These are phyloP conservation scores for Coryphaenoides rupestris DNA, from an alignment of 2,113 vertebrate genomes.

Conservation along the genomic window DNA sequence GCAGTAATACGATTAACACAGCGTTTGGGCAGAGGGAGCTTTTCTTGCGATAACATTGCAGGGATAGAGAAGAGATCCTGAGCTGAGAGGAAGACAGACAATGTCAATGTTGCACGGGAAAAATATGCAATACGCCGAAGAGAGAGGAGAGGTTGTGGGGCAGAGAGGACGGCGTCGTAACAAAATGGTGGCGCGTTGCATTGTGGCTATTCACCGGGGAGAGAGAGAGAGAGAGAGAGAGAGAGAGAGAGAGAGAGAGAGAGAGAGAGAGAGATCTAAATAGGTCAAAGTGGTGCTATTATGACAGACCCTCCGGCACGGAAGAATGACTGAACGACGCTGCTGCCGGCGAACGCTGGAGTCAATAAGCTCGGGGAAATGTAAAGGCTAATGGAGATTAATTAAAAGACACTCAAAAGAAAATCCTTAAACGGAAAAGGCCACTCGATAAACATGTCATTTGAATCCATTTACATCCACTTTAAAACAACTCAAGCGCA, in stretches of 20 bases:
- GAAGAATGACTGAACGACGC: slow-evolving; percentile 19
- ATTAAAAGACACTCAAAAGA: slow-evolving; percentile 29
- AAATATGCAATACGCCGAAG: slow-evolving; percentile 35
- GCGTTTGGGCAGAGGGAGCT: slow-evolving; percentile 73
- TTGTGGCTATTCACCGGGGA: too few relatives aligned
- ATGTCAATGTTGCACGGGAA: too few relatives aligned
- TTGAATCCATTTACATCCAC: slow-evolving; percentile 16
- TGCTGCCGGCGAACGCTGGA: slow-evolving; percentile 12
- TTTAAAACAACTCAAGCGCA: slow-evolving; percentile 13
- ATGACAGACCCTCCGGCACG: slow-evolving; percentile 9
- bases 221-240: too few relatives aligned
- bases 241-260: too few relatives aligned
- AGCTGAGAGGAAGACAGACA: slow-evolving; percentile 50
- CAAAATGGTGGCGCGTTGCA: too few relatives aligned
- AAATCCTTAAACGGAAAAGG: slow-evolving; percentile 21
- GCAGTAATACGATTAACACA: slow-evolving; percentile 92
- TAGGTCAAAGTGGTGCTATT: slow-evolving; percentile 34
- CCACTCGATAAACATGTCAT: slow-evolving; percentile 25
- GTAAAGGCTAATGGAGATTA: slow-evolving; percentile 24
- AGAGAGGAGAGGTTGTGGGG: not conserved
- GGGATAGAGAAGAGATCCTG: slow-evolving; percentile 65
- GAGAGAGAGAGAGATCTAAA: slow-evolving; percentile 21
- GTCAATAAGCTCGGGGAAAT: slow-evolving; percentile 28
- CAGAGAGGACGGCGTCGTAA: too few relatives aligned
- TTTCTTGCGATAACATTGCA: slow-evolving; percentile 65